Evolutionary conservation across 2,888 invertebrate species (phyloP).

Genomic region (Brachyptera risi): DNA sequence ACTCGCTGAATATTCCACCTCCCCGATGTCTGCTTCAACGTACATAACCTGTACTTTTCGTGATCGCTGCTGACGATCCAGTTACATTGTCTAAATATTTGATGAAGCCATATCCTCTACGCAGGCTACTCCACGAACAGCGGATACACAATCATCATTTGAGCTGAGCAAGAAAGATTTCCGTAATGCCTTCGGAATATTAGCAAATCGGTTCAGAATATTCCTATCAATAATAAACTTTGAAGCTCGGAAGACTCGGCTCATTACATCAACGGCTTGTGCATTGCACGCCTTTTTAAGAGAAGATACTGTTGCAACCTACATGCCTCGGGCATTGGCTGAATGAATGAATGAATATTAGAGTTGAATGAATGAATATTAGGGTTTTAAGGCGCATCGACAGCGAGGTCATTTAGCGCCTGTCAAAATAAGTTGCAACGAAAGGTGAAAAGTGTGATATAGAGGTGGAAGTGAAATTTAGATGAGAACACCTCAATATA

Average conservation of each 20-base stretch:
- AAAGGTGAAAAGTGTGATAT: too few relatives aligned
- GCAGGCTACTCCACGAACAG: background rate
- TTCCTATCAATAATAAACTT: background rate
- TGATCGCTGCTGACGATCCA: constrained; percentile 44
- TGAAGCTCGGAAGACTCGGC: background rate
- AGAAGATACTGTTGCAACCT: background rate
- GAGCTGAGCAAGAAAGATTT: background rate
- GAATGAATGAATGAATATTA: too few relatives aligned
- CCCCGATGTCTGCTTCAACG: constrained; percentile 5
- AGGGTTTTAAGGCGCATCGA: too few relatives aligned
- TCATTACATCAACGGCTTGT: background rate
- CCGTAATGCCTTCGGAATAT: background rate
- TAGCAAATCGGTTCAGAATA: background rate
- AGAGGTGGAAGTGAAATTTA: too few relatives aligned
- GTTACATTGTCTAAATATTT: constrained; percentile 28
- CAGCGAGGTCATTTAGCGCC: too few relatives aligned
- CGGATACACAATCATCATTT: background rate
- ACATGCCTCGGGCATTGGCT: too few relatives aligned
- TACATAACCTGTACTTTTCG: constrained; percentile 40
- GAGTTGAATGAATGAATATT: too few relatives aligned
- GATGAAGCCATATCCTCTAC: background rate
- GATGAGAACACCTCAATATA: too few relatives aligned
- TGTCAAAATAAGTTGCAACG: too few relatives aligned
- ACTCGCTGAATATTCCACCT: constrained; percentile 1
- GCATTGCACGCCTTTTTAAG: background rate